Percentiles rank a stretch among this genome's conserved stretches.
Conservation (phyloP, 2,888 invertebrate species). For the Cyclophora punctaria region DNA sequence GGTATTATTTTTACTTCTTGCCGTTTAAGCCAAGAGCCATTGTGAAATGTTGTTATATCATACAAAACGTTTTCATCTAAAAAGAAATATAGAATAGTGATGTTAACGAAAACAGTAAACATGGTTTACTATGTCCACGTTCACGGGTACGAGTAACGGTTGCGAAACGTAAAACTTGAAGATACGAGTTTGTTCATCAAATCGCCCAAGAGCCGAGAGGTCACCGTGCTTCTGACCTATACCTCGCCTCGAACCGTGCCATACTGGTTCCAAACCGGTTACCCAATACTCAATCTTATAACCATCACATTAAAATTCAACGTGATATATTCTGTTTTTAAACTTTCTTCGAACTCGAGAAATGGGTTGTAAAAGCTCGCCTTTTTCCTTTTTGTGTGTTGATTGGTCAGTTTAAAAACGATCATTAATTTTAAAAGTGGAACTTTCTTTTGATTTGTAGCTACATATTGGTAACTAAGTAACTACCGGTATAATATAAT, state of each 20-base stretch:
- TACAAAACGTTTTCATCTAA: too few species aligned
- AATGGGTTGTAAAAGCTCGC: conserved; percentile 19
- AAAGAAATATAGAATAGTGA: background rate
- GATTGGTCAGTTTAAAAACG: too few species aligned
- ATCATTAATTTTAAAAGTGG: too few species aligned
- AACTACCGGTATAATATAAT: too few species aligned
- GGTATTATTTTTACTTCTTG: too few species aligned
- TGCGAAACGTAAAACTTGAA: conserved; percentile 43
- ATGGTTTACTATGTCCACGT: too few species aligned
- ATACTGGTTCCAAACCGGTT: conserved; percentile 51
- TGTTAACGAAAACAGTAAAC: conserved; percentile 9
- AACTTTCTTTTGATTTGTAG: too few species aligned
- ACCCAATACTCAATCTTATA: conserved; percentile 34
- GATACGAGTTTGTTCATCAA: conserved; percentile 37
- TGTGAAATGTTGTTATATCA: too few species aligned
- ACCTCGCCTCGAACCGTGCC: conserved; percentile 48
- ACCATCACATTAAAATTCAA: conserved; percentile 24
- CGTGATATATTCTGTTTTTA: conserved; percentile 10
- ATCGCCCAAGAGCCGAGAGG: conserved; percentile 39
- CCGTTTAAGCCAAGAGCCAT: too few species aligned
- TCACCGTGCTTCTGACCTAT: conserved; percentile 63
- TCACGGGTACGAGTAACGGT: conserved; percentile 18
- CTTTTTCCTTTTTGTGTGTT: conserved; percentile 22
- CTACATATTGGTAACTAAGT: too few species aligned
- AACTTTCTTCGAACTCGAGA: conserved; percentile 33